phyloP scores from a whole-genome alignment of 2,113 vertebrate genomes.

The Burhinus bistriatus region DNA sequence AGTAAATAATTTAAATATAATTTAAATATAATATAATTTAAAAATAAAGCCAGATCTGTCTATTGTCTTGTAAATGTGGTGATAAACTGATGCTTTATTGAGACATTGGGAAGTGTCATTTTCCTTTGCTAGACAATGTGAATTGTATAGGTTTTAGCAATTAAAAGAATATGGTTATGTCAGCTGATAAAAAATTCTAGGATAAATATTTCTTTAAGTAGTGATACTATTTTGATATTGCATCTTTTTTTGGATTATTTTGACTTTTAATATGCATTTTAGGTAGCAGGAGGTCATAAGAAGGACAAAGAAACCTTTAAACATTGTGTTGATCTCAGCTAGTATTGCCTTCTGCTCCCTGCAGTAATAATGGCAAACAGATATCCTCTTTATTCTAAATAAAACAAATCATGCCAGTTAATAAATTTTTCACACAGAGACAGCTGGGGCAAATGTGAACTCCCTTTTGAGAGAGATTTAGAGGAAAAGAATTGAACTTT shows the following conservation, averaged over 20 bases:
- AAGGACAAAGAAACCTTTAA: slow-evolving; percentile 30
- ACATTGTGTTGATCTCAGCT: not conserved
- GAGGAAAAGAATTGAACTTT: not conserved
- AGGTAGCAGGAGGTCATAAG: slow-evolving; percentile 10
- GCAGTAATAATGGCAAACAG: slow-evolving; percentile 30
- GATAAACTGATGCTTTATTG: not conserved
- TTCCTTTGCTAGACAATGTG: not conserved
- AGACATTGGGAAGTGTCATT: not conserved
- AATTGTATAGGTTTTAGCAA: not conserved
- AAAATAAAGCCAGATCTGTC: not conserved
- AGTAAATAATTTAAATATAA: not conserved
- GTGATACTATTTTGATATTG: not conserved
- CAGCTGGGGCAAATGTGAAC: slow-evolving; percentile 27
- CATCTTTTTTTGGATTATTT: not conserved
- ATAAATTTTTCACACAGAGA: slow-evolving; percentile 40
- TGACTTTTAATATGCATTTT: not conserved
- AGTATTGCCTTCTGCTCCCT: slow-evolving; percentile 17
- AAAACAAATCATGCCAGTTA: slow-evolving; percentile 36
- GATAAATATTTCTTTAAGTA: not conserved
- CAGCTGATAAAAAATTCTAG: not conserved
- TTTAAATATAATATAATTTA: not conserved
- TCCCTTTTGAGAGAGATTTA: slow-evolving; percentile 5
- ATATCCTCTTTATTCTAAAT: slow-evolving; percentile 52
- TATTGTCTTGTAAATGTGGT: not conserved
- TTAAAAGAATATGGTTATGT: not conserved